phyloP scores from a whole-genome alignment of 2,888 invertebrate genomes.

The Drosophila limbata region DNA sequence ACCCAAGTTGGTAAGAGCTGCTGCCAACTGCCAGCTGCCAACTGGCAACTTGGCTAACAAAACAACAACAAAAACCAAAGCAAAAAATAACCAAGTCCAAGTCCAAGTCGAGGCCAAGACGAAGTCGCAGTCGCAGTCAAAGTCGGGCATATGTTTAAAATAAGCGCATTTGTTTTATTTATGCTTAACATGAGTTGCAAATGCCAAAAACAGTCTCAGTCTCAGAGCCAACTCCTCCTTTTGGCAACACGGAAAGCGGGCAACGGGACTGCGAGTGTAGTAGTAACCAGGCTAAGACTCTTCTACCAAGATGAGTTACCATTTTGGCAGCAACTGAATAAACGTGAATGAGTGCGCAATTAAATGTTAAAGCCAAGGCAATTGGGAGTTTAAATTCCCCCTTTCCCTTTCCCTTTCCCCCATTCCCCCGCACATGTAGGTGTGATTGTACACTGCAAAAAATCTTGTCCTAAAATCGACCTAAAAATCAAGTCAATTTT shows the following conservation, averaged over 20 bases:
- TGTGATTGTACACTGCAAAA: background rate
- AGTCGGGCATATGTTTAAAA: constrained; percentile 70
- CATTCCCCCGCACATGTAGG: background rate
- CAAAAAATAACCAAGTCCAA: constrained; percentile 4
- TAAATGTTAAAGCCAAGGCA: constrained; percentile 30
- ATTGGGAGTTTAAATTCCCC: background rate
- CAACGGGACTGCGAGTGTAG: constrained; percentile 18
- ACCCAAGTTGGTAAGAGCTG: constrained; percentile 70
- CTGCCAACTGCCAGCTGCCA: constrained; percentile 51
- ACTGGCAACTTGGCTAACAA: constrained; percentile 20
- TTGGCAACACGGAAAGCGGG: background rate
- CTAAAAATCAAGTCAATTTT: no score
- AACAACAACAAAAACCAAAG: constrained; percentile 28
- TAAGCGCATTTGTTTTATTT: constrained; percentile 78
- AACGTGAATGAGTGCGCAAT: constrained; percentile 43
- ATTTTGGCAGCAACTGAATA: constrained; percentile 50
- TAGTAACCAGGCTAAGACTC: constrained; percentile 6
- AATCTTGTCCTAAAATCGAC: background rate
- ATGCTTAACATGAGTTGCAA: constrained; percentile 82
- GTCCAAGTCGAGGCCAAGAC: background rate
- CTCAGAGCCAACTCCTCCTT: background rate
- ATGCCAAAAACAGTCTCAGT: constrained; percentile 69
- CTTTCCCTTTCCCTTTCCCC: background rate
- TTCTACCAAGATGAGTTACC: constrained; percentile 50
- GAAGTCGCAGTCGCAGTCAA: no score